These are phyloP conservation scores for Opisthograptis luteolata DNA, from an alignment of 2,888 invertebrate species.

Conservation along the genomic window DNA sequence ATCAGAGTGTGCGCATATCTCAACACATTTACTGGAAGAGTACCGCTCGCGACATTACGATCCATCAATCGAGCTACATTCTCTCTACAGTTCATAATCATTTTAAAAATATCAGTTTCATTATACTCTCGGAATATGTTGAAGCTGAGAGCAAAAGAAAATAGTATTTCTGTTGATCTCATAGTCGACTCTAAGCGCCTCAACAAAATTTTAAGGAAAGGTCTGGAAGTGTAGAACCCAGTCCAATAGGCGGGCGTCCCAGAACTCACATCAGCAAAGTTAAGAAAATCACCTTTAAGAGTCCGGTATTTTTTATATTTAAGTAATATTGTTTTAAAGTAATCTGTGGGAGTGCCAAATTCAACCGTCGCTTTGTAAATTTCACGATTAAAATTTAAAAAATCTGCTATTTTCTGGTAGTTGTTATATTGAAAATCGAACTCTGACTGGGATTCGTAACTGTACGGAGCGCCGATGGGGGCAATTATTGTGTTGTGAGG, in stretches of 20 bases:
- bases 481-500: conserved; percentile 96
- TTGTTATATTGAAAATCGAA: conserved; percentile 98
- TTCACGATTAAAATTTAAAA: conserved; percentile 91
- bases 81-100: conserved; percentile 86
- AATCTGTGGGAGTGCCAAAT: conserved; percentile 96
- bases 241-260: conserved; percentile 97
- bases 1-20: conserved; percentile 91
- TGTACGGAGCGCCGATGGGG: conserved; percentile 96
- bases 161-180: conserved; percentile 92
- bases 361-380: conserved; percentile 88
- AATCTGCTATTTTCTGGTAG: conserved; percentile 93
- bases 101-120: conserved; percentile 77
- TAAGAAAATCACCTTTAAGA: conserved; percentile 96
- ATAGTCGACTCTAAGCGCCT: conserved; percentile 92
- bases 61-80: conserved; percentile 95
- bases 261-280: conserved; percentile 95
- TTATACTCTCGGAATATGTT: conserved; percentile 82
- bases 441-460: conserved; percentile 93
- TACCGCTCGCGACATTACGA: conserved; percentile 98
- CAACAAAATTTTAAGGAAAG: conserved; percentile 92
- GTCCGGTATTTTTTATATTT: conserved; percentile 86
- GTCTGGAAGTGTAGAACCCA: conserved; percentile 96
- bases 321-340: conserved; percentile 89
- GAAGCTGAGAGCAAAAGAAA: conserved; percentile 90
- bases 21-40: conserved; percentile 93